Percentiles rank a stretch among this genome's conserved stretches.
These are phyloP conservation scores for Drosophila pegasa DNA, from an alignment of 2,888 invertebrate genomes.

Conservation along the genomic window DNA sequence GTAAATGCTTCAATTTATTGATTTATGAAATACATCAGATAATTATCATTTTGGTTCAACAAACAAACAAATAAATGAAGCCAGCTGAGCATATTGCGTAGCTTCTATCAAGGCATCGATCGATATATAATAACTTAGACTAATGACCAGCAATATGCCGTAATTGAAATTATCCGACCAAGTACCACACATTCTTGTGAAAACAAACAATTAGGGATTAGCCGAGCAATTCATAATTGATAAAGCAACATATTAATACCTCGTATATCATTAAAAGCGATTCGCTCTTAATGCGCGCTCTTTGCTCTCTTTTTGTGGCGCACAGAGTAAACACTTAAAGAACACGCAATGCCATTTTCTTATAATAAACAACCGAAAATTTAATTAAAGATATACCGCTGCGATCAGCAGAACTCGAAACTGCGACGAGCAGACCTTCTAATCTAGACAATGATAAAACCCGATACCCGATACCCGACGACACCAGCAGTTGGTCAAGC, in stretches of 20 bases:
- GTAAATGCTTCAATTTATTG: neutral
- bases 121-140: constrained; percentile 5
- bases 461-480: constrained; percentile 49
- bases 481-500: constrained; percentile 54
- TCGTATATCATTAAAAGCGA: constrained; percentile 25
- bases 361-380: constrained; percentile 49
- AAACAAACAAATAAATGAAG: neutral
- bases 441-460: constrained; percentile 74
- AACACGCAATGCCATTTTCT: constrained; percentile 57
- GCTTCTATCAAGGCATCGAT: neutral
- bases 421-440: constrained; percentile 66
- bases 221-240: constrained; percentile 34
- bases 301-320: constrained; percentile 14
- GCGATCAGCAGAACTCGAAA: constrained; percentile 80
- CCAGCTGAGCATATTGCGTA: neutral
- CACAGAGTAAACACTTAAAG: constrained; percentile 10
- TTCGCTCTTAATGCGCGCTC: constrained; percentile 21
- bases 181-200: constrained; percentile 17
- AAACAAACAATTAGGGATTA: constrained; percentile 31
- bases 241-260: constrained; percentile 27
- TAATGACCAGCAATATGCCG: constrained; percentile 28
- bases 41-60: constrained; percentile 4
- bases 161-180: constrained; percentile 24
- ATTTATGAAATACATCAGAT: constrained; percentile 3
- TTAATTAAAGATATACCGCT: constrained; percentile 79